Conservation (phyloP, 1,140 invertebrate species). For the Drosophila bipectinata region DNA sequence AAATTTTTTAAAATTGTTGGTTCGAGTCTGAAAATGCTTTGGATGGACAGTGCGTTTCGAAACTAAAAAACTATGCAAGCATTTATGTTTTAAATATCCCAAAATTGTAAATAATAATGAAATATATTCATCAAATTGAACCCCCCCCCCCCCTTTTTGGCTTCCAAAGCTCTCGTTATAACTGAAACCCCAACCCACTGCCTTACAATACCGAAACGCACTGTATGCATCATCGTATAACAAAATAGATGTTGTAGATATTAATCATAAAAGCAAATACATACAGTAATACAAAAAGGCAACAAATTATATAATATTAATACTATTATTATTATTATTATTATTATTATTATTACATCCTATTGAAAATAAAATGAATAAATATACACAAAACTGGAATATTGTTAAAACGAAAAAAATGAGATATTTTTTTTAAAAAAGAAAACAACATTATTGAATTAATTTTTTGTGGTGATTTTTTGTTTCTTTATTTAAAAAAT, state of each 20-base stretch:
- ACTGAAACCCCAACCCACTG: background rate
- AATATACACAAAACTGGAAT: slow-evolving; percentile 40
- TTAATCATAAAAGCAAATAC: slow-evolving; percentile 56
- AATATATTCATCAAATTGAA: background rate
- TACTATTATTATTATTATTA: slow-evolving; percentile 38
- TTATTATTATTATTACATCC: slow-evolving; percentile 36
- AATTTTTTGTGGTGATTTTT: slow-evolving; percentile 18
- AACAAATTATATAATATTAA: slow-evolving; percentile 44
- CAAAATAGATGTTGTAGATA: slow-evolving; percentile 62
- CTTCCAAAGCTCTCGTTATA: slow-evolving; percentile 2
- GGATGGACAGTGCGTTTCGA: slow-evolving; percentile 17
- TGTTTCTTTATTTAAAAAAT: slow-evolving; percentile 63
- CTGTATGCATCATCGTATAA: slow-evolving; percentile 3
- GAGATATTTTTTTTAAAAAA: background rate
- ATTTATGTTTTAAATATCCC: slow-evolving; percentile 9
- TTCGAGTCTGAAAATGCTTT: background rate
- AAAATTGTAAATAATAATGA: background rate
- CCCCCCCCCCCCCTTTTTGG: background rate
- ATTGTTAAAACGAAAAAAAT: slow-evolving; percentile 24
- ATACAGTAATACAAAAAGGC: slow-evolving; percentile 46
- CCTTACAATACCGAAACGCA: slow-evolving; percentile 12
- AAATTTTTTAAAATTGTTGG: background rate
- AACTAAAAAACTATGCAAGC: background rate
- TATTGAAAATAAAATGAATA: slow-evolving; percentile 38
- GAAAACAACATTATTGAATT: slow-evolving; percentile 14